Percentiles rank a stretch among this genome's conserved stretches.
These are phyloP conservation scores for Malacoraja senta DNA, from an alignment of 2,797 vertebrate genomes.

Conservation along the genomic window DNA sequence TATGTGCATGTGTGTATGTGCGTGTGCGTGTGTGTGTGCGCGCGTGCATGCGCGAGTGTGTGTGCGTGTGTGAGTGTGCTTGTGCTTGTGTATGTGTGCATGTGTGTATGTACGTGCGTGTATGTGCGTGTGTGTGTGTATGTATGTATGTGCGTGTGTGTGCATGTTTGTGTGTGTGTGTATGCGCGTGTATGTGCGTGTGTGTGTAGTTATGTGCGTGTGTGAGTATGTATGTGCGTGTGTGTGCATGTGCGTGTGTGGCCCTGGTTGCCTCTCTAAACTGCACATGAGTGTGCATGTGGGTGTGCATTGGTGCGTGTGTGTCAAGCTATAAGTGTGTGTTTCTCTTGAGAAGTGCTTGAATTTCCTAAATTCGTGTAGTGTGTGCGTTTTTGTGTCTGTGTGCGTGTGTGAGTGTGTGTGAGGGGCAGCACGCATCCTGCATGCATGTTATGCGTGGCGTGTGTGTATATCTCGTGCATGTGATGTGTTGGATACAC, in stretches of 20 bases:
- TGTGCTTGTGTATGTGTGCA: not conserved
- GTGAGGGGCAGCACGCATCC: not conserved
- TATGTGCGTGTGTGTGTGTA: too few species aligned
- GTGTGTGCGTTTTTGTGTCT: not conserved
- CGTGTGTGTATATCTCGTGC: not conserved
- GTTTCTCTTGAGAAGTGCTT: too few species aligned
- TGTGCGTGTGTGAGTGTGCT: not conserved
- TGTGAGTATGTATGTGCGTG: too few species aligned
- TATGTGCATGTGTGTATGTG: too few species aligned
- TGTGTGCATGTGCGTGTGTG: too few species aligned
- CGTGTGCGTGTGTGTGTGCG: too few species aligned
- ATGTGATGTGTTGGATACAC: not conserved
- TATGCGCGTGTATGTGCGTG: too few species aligned
- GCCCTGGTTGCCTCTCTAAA: not conserved
- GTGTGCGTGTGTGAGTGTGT: too few species aligned
- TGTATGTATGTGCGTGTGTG: not conserved
- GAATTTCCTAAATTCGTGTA: not conserved
- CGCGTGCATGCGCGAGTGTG: not conserved
- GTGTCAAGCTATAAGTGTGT: not conserved
- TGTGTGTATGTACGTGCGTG: not conserved
- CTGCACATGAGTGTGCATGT: not conserved
- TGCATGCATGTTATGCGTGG: not conserved
- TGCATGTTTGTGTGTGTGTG: not conserved
- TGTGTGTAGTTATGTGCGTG: not conserved
- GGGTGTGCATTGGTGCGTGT: not conserved